Evolutionary conservation across 2,113 vertebrate genomes (phyloP), one percentile per base, ranked within the genome.

Genomic region (Rhinogobius similis): DNA sequence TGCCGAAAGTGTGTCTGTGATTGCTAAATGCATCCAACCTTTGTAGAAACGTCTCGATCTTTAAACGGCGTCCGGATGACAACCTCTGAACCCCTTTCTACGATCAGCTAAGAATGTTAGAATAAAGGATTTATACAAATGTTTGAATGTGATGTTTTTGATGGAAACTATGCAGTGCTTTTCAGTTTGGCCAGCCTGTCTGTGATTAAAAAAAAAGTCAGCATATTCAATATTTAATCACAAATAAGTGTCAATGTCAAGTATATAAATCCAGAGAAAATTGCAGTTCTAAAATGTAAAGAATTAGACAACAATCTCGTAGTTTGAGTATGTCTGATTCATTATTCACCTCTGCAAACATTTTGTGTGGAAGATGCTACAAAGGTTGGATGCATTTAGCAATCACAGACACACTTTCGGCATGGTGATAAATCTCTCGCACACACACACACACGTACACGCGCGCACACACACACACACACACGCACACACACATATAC

Each of bases 351-450:
- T 55, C 52, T 26, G 52, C 23, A 16, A 55, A 55, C 23, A 55
- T 26, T 76, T 72, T 76, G 75, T 79, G 77, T 68, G 38, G 41
- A 27, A 82, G 82, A 82, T 78, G 75, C 62, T 53, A 72, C 79
- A 69, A 77, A 75, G 69, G 78, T 55, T 72, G 78, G 77, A 79
- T 61, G 50, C 58, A 69, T 65, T 73, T 61, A 46, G 38, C 65
- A 48, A 67, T n/a, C 52, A 70, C 53, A 66, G 26, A 67, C 70
- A 62, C 55, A 83, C 90, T 89, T 81, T 70, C 92, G 93, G 92
- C 90, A 91, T 84, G 87, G 92, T 92, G 94, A 96, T 94, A 93
- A 94, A 95, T 94, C 90, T 92, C 78, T 88, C 82, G 18, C 26
- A 3, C 70, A 44, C 23, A 48, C 76, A 91, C 67, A 52, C 67